These are phyloP conservation scores for Sisyra terminalis DNA, from an alignment of 2,888 invertebrate species.

Conservation along the genomic window DNA sequence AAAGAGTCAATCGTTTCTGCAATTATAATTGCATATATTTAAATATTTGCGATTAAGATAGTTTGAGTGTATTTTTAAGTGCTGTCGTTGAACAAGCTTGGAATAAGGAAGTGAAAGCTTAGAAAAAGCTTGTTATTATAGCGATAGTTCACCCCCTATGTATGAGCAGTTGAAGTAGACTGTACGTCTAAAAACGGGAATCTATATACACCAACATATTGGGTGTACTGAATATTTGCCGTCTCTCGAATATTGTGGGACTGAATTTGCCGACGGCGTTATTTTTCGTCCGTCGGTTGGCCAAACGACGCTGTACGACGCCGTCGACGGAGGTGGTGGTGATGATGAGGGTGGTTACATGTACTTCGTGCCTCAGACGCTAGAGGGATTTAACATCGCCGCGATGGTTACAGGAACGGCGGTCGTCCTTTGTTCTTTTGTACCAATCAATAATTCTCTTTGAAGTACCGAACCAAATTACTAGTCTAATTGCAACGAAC, in stretches of 20 bases:
- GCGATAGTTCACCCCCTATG: slow-evolving; percentile 1
- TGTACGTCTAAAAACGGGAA: not conserved
- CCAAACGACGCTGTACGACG: not conserved
- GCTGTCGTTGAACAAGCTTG: too few species aligned
- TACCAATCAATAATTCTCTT: slow-evolving; percentile 12
- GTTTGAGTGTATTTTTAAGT: too few species aligned
- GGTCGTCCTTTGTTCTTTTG: slow-evolving; percentile 8
- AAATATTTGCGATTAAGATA: too few species aligned
- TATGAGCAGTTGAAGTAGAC: slow-evolving; percentile 5
- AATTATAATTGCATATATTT: too few species aligned
- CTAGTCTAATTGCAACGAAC: slow-evolving; percentile 8
- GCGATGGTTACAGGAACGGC: not conserved
- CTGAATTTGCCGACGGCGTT: slow-evolving; percentile 4
- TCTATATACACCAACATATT: not conserved
- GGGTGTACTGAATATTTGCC: not conserved
- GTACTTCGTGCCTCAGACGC: slow-evolving; percentile 5
- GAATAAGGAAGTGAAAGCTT: too few species aligned
- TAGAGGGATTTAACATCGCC: slow-evolving; percentile 8
- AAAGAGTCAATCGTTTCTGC: too few species aligned
- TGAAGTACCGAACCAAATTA: slow-evolving; percentile 19
- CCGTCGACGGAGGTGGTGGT: not conserved
- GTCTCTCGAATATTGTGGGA: not conserved
- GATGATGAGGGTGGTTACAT: not conserved
- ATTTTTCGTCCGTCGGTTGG: not conserved
- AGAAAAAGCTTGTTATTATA: too few species aligned